phyloP scores from a whole-genome alignment of 2,113 vertebrate species.

The Acanthochromis polyacanthus region DNA sequence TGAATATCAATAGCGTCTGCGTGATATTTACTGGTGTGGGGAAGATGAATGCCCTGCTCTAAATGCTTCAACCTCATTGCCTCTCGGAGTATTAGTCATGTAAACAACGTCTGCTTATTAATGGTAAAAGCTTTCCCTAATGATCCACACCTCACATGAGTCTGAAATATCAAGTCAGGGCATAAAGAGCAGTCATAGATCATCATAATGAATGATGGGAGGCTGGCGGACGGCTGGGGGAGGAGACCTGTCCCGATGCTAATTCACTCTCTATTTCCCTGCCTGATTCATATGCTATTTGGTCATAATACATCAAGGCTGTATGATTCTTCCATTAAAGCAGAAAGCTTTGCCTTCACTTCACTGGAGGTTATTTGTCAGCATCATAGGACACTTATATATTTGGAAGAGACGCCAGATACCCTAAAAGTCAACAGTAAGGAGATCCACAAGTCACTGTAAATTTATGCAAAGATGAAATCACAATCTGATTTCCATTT shows the following conservation, averaged over 20 bases:
- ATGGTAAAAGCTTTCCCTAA: conserved; percentile 84
- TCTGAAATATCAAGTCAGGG: conserved; percentile 82
- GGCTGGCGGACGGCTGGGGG: conserved; percentile 62
- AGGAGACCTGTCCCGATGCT: conserved; percentile 72
- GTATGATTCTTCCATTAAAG: conserved; percentile 76
- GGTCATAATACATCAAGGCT: conserved; percentile 75
- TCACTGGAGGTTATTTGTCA: conserved; percentile 62
- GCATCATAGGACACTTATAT: conserved; percentile 50
- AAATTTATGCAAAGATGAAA: conserved; percentile 38
- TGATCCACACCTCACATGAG: conserved; percentile 81
- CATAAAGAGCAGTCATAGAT: conserved; percentile 80
- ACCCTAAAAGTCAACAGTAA: conserved; percentile 51
- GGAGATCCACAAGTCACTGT: conserved; percentile 35
- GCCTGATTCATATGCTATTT: conserved; percentile 78
- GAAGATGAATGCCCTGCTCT: conserved; percentile 78
- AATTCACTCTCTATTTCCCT: conserved; percentile 77
- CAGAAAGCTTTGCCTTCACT: conserved; percentile 56
- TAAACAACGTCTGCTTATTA: conserved; percentile 82
- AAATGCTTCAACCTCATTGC: conserved; percentile 81
- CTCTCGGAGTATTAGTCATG: conserved; percentile 78
- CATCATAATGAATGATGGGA: conserved; percentile 81
- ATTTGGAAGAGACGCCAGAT: conserved; percentile 36
- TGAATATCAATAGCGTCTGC: conserved; percentile 74
- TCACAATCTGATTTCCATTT: conserved; percentile 45
- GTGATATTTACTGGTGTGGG: conserved; percentile 79